Conservation (phyloP, 2,797 vertebrate species). For the Neosilurus hyrtlii region DNA sequence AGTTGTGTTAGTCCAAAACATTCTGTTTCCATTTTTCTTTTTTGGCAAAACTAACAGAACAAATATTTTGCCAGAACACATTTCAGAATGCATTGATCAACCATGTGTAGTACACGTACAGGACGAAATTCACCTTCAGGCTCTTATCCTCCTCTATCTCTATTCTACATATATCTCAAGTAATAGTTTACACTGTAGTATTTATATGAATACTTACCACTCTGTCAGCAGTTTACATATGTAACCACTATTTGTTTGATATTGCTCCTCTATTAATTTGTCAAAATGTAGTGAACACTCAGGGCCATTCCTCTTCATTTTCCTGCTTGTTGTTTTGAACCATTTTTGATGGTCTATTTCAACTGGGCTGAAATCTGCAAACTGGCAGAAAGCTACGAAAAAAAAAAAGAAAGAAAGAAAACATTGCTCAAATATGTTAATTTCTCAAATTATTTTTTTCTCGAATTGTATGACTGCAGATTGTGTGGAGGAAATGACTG, state of each 20-base stretch:
- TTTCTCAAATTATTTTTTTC: slow-evolving; percentile 69
- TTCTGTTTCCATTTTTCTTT: neutral
- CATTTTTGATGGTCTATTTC: slow-evolving; percentile 92
- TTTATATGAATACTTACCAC: slow-evolving; percentile 28
- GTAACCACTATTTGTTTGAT: slow-evolving; percentile 71
- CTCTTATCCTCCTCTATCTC: slow-evolving; percentile 51
- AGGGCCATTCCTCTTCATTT: slow-evolving; percentile 74
- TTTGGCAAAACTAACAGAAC: too few relatives aligned
- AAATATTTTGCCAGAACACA: neutral
- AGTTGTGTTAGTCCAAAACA: neutral
- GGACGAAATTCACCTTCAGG: slow-evolving; percentile 8
- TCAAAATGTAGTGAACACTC: slow-evolving; percentile 63
- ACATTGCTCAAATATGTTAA: slow-evolving; percentile 72
- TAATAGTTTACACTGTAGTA: slow-evolving; percentile 59
- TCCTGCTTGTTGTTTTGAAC: slow-evolving; percentile 72
- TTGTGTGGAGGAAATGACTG: slow-evolving; percentile 60
- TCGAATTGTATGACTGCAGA: slow-evolving; percentile 56
- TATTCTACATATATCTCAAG: slow-evolving; percentile 54
- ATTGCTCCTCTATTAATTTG: slow-evolving; percentile 67
- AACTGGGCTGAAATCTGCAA: slow-evolving; percentile 78
- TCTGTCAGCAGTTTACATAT: slow-evolving; percentile 69
- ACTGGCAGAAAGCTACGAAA: slow-evolving; percentile 64
- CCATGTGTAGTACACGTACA: neutral
- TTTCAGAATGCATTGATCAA: neutral
- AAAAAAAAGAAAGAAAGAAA: slow-evolving; percentile 67